Percentiles rank a stretch among this genome's conserved stretches.
Evolutionary conservation across 2,797 vertebrate genomes (phyloP).

Genomic region (Pogoniulus pusillus): DNA sequence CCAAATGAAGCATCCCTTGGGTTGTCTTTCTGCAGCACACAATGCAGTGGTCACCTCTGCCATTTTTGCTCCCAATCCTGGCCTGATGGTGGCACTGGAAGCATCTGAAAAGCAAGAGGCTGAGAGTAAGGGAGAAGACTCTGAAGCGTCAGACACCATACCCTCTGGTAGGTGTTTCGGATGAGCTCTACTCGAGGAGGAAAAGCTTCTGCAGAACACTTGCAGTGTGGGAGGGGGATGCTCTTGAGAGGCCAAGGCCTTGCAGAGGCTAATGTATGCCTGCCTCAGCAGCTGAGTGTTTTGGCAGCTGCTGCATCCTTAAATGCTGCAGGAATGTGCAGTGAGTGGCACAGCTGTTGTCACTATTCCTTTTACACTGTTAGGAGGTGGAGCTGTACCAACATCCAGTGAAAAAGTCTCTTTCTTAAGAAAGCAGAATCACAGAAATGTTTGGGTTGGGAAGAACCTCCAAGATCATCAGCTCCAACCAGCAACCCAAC

Average conservation of each 20-base stretch:
- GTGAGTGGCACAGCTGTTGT: neutral
- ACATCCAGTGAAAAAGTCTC: neutral
- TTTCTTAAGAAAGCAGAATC: neutral
- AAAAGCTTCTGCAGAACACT: neutral
- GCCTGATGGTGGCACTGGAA: conserved; percentile 90
- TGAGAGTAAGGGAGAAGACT: conserved; percentile 83
- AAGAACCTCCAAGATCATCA: too few relatives aligned
- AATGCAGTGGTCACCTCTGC: conserved; percentile 98
- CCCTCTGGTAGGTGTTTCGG: conserved; percentile 84
- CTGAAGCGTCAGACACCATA: conserved; percentile 85
- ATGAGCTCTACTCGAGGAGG: neutral
- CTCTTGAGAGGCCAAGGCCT: neutral
- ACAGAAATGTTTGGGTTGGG: too few relatives aligned
- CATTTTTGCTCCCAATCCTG: conserved; percentile 94
- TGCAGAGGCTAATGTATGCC: neutral
- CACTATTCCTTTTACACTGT: neutral
- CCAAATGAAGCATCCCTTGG: neutral
- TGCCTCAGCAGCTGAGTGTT: neutral
- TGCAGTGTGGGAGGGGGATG: accelerated
- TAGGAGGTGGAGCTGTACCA: neutral
- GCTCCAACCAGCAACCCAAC: too few relatives aligned
- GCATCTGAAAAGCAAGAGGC: conserved; percentile 87
- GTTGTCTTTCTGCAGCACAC: conserved; percentile 83
- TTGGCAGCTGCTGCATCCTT: neutral
- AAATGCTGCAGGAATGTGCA: neutral